A percentile compares a stretch with the other conserved stretches of the same genome.
These are phyloP conservation scores for Mimumesa dahlbomi DNA, from an alignment of 2,888 invertebrate genomes.

Conservation along the genomic window DNA sequence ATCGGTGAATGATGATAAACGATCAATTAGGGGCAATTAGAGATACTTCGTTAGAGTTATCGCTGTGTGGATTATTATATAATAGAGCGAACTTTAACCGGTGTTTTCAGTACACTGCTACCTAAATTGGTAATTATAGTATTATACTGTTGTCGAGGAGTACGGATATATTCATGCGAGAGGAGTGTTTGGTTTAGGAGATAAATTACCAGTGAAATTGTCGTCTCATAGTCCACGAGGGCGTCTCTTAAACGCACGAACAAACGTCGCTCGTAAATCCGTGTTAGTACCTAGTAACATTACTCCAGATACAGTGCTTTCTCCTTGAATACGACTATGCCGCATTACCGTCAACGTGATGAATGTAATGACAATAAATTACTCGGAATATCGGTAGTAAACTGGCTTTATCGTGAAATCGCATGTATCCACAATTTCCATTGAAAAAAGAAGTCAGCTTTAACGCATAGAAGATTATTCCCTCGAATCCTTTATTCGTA, in stretches of 20 bases:
- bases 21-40: no score
- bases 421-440: conserved; percentile 33
- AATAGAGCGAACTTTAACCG: no score
- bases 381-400: conserved; percentile 54
- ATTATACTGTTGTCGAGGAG: no score
- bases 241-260: conserved; percentile 41
- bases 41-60: no score
- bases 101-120: no score
- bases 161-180: background rate
- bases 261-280: conserved; percentile 57
- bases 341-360: conserved; percentile 48
- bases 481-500: conserved; percentile 17
- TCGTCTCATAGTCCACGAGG: conserved; percentile 29
- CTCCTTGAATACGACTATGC: conserved; percentile 47
- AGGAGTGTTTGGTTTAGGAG: conserved; percentile 13
- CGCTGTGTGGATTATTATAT: no score
- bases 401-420: conserved; percentile 48
- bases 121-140: no score
- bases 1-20: no score
- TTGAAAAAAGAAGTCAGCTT: conserved; percentile 40
- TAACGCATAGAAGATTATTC: conserved; percentile 24
- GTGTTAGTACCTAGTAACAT: conserved; percentile 56
- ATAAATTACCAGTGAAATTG: conserved; percentile 44
- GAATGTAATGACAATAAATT: conserved; percentile 60
- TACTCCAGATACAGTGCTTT: conserved; percentile 45